A percentile compares a stretch with the other conserved stretches of the same genome.
These are phyloP conservation scores for Pristionchus entomophagus DNA, from an alignment of 2,888 invertebrate genomes.

Conservation along the genomic window DNA sequence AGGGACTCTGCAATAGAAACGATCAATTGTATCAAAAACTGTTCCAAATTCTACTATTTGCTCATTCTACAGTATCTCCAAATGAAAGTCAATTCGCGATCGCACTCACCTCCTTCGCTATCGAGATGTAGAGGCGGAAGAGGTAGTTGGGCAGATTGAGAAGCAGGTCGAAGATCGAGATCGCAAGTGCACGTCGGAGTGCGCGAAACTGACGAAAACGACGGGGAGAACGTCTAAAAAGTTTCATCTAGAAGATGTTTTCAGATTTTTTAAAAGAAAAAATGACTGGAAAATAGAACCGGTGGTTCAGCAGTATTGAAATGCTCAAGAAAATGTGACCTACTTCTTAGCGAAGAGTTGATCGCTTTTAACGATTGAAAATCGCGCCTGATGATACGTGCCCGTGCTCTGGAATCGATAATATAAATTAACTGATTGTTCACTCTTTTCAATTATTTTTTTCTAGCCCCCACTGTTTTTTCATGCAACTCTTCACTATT, in stretches of 20 bases:
- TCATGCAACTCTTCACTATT: too few species aligned
- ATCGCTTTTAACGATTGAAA: constrained; percentile 12
- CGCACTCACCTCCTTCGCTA: constrained; percentile 48
- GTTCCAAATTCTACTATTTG: not conserved
- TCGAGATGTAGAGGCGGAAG: constrained; percentile 65
- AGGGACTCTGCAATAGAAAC: constrained; percentile 7
- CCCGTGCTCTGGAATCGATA: not conserved
- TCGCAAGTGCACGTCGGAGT: constrained; percentile 67
- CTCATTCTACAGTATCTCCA: too few species aligned
- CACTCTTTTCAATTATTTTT: too few species aligned
- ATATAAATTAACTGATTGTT: not conserved
- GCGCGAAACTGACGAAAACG: constrained; percentile 67
- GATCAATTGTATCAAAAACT: not conserved
- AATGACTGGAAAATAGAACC: not conserved
- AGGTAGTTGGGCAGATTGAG: constrained; percentile 73
- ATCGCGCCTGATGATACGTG: not conserved
- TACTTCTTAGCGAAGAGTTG: not conserved
- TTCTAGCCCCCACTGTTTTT: too few species aligned
- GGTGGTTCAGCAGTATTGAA: not conserved
- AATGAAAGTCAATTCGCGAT: not conserved
- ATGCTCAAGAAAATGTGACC: not conserved
- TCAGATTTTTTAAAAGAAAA: too few species aligned
- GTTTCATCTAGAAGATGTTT: not conserved
- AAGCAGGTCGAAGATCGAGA: constrained; percentile 70
- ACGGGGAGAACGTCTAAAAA: constrained; percentile 23